Evolutionary conservation across 2,888 invertebrate genomes (phyloP), one percentile per base, ranked within the genome.

Genomic region (Agrotis ipsilon): DNA sequence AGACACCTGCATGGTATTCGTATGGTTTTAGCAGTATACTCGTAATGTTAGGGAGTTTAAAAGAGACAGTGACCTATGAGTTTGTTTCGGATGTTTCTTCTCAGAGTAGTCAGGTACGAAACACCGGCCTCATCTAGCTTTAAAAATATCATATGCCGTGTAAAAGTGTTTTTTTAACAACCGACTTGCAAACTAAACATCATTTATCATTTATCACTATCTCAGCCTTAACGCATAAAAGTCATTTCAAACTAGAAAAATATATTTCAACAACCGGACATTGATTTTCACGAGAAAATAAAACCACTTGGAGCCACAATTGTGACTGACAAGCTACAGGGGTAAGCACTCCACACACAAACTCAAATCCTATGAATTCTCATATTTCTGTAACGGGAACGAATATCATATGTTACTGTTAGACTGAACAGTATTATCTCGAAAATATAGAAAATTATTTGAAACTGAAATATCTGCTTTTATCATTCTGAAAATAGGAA

Each of bases 241-340:
- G 3, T 49, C 32, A 27, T 52, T 19, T 71, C 9, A 58, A 65
- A 72, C 18, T 52, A 54, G 39, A 73, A 54, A 39, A 52, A 65
- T 68, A 51, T 74, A 73, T 49, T 68, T 62, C 39, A 55, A 72
- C 16, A 52, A 18, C 13, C n/a, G n/a, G 14, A 45, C 52, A 65
- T 73, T 62, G 64, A 74, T 74, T 78, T 74, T 18, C 45, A 14
- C 19, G 54, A 54, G 52, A 54, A 72, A 80, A 81, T 52, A 66
- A 73, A 68, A 73, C 45, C 52, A 39, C 19, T 45, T 46, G 7
- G 49, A 58, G 11, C 49, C 58, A 4, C 49, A 16, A 68, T 70
- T 61, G 39, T 68, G 68, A 82, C 21, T 80, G 82, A 80, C 82
- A 66, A 0, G 46, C 6, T 21, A 82, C 82, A 82, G n/a, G 45